A percentile compares a stretch with the other conserved stretches of the same genome.
phyloP scores from a whole-genome alignment of 2,113 vertebrate genomes.

The Muntiacus reevesi region DNA sequence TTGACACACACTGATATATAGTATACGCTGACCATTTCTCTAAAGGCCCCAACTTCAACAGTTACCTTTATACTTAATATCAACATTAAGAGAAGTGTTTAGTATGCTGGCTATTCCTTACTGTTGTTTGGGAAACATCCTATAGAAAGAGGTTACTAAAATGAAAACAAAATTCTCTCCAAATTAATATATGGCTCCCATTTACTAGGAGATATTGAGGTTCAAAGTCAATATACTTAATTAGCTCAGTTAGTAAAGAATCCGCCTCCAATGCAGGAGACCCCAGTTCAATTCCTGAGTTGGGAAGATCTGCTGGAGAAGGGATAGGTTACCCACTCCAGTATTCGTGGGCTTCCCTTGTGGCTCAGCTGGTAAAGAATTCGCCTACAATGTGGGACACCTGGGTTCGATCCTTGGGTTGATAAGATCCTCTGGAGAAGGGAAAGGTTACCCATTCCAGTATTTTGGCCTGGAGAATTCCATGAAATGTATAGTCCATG shows the following conservation, averaged over 20 bases:
- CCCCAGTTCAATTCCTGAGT: not conserved
- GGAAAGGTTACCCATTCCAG: not conserved
- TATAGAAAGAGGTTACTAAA: not conserved
- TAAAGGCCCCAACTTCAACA: not conserved
- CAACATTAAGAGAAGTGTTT: not conserved
- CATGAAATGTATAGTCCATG: not conserved
- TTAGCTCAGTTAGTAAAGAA: not conserved
- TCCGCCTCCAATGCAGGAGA: not conserved
- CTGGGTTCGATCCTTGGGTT: not conserved
- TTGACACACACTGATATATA: not conserved
- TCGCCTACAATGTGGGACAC: rapidly evolving
- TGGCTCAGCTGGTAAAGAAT: not conserved
- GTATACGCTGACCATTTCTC: not conserved
- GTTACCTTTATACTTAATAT: not conserved
- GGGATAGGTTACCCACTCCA: not conserved
- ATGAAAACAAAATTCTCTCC: not conserved
- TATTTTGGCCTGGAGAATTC: not conserved
- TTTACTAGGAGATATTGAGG: not conserved
- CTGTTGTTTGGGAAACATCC: not conserved
- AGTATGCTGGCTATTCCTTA: not conserved
- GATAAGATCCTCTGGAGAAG: not conserved
- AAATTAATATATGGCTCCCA: not conserved
- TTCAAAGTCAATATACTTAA: not conserved
- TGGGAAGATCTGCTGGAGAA: not conserved
- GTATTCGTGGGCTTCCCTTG: not conserved